Evolutionary conservation across 2,797 vertebrate genomes (phyloP), one percentile per base, ranked within the genome.

Genomic region (Etheostoma nigrum): DNA sequence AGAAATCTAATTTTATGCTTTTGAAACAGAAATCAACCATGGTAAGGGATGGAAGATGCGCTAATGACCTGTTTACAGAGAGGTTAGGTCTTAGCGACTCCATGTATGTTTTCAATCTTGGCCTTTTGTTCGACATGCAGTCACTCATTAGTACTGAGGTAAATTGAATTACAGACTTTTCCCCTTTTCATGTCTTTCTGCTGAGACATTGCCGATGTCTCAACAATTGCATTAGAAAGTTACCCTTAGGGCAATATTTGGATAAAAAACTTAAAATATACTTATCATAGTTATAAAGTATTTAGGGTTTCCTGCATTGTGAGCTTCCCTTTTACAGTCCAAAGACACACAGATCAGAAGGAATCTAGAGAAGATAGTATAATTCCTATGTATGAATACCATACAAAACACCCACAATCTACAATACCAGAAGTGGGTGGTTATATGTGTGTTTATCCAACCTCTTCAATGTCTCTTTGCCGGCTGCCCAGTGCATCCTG

Each of bases 151-250:
- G 44, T 64, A 4, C 57, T 30, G 27, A 63, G 25, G 36, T 70
- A 67, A 83, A 71, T 44, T 57, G 40, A 64, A 67, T 71, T 61
- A 27, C 53, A 57, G 66, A 61, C 67, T 57, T 70, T 79, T 64
- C 18, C 66, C 44, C 45, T 68, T 77, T 82, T 60, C n/a, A 19
- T 54, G 33, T 62, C 47, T 74, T 66, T 68, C 21, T 25, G 25
- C 52, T 62, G 71, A 63, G 33, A 48, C 10, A 10, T 52, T 10
- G 30, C 33, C n/a, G 49, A 66, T 51, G 58, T 60, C 23, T 23
- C 18, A 63, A 61, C 27, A 53, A 6, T 52, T 72, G 45, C 14
- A 64, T 62, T 69, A 13, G 40, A 64, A 51, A 40, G 23, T 55
- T 59, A 49, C 12, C 64, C 49, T 40, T 8, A 19, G 30, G 42